phyloP scores from a whole-genome alignment of 2,113 vertebrate genomes.

The Meriones unguiculatus region DNA sequence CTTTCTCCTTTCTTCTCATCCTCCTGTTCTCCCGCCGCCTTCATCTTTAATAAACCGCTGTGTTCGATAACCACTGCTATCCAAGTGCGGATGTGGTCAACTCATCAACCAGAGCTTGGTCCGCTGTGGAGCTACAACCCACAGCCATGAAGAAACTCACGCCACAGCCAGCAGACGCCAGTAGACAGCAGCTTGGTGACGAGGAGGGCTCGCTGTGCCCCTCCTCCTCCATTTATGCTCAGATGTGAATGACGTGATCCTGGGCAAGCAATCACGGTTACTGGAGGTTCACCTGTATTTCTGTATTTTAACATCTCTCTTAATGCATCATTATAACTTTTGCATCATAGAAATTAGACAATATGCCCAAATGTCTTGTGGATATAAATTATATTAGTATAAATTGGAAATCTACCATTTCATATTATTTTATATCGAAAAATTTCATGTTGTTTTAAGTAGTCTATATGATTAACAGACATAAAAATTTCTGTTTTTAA shows the following conservation, averaged over 20 bases:
- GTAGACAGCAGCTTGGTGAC: not conserved
- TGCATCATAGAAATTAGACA: not conserved
- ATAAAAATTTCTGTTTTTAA: not conserved
- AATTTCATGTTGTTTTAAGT: constrained; percentile 44
- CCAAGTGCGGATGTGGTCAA: not conserved
- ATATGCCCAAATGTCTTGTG: not conserved
- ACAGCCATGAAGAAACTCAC: too few species aligned
- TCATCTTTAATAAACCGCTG: not conserved
- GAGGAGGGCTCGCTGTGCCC: not conserved
- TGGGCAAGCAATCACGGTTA: not conserved
- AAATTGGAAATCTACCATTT: not conserved
- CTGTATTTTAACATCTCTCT: not conserved
- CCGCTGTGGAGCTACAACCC: not conserved
- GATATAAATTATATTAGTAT: not conserved
- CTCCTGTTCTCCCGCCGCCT: not conserved
- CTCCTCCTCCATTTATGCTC: not conserved
- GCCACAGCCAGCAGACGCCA: not conserved
- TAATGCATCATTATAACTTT: not conserved
- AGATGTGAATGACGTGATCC: not conserved
- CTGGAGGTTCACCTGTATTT: not conserved
- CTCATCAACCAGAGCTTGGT: not conserved
- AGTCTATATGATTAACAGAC: not conserved
- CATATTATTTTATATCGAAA: not conserved
- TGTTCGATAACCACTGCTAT: not conserved
- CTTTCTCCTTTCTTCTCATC: not conserved